phyloP scores from a whole-genome alignment of 2,888 invertebrate species.

The Hypena proboscidalis region DNA sequence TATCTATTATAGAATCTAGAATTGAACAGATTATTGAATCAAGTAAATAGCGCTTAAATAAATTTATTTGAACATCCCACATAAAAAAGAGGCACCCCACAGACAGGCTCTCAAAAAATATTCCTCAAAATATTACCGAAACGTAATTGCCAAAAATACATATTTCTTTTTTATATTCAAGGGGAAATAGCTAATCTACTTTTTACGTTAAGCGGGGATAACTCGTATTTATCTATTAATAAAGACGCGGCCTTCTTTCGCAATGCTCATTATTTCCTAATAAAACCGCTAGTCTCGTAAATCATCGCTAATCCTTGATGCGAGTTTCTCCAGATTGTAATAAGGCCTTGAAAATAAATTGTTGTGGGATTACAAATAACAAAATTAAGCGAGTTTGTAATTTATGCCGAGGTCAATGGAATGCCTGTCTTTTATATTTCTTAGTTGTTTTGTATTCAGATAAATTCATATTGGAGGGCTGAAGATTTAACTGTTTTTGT shows the following conservation, averaged over 20 bases:
- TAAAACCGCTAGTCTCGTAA: conserved; percentile 48
- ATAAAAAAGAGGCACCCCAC: no score
- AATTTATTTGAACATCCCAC: no score
- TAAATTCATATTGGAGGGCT: conserved; percentile 52
- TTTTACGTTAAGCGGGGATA: conserved; percentile 21
- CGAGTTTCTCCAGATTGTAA: conserved; percentile 54
- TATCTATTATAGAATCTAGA: no score
- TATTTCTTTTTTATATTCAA: conserved; percentile 7
- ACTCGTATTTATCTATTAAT: conserved; percentile 36
- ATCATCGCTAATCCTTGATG: conserved; percentile 53
- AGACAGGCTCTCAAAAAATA: background rate
- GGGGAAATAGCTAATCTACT: conserved; percentile 5
- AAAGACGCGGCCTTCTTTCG: conserved; percentile 32
- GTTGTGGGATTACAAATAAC: conserved; percentile 65
- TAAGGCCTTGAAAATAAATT: conserved; percentile 63
- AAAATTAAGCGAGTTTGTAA: conserved; percentile 66
- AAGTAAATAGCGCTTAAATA: no score
- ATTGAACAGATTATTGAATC: no score
- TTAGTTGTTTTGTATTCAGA: conserved; percentile 59
- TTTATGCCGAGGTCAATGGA: conserved; percentile 59
- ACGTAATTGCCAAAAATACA: conserved; percentile 9
- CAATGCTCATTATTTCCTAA: conserved; percentile 49
- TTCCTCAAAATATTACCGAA: background rate
- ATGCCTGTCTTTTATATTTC: conserved; percentile 56
- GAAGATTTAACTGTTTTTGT: conserved; percentile 52